Base-by-base conservation (phyloP, 1,140 invertebrate genomes). In the Drosophila navojoa region DNA sequence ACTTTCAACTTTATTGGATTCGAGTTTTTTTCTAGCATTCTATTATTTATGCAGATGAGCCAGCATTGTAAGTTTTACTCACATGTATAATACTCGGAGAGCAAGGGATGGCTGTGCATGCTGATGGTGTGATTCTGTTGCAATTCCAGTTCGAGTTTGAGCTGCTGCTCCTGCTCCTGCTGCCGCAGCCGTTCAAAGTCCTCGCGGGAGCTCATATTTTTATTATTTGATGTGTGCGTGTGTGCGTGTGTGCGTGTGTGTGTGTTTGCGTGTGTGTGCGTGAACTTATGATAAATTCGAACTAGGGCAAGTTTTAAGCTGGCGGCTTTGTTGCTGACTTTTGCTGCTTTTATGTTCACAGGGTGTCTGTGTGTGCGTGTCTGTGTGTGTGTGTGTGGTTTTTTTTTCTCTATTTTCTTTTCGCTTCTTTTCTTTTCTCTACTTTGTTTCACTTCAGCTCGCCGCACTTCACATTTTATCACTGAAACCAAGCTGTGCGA, bases 61-160 rank as follows among this genome's bases (percentile, higher is more conserved):
- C 9, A 2, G 22, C 15, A 5, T 19, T 32, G 15, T 27, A 0
- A 32, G 35, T 2, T 42, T 57, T 7, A 91, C 90, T 91, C 42
- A 91, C 90, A 76, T 63, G 70, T 61, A 68, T 91, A 91, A 69
- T 91, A 91, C 35, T 91, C 90, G 0, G 70, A 45, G 25, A 91
- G 61, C 5, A 72, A 79, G 4, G 90, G 90, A 58, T 82, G 64
- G 22, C 55, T 58, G 53, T 76, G 59, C 15, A 73, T 64, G 50
- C 50, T 75, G 22, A 75, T 44, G 38, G 84, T 62, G 42, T 47
- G 52, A 45, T 82, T 87, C 15, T 47, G 22, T 13, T 82, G 38
- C 13, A 68, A 6, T 35, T 73, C 53, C 11, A 71, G 25, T n/a
- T 82, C 47, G 49, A 58, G 44, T 4, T 49, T 44, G 3, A 62